A percentile compares a stretch with the other conserved stretches of the same genome.
phyloP scores from a whole-genome alignment of 2,113 vertebrate species.

The Paramisgurnus dabryanus region DNA sequence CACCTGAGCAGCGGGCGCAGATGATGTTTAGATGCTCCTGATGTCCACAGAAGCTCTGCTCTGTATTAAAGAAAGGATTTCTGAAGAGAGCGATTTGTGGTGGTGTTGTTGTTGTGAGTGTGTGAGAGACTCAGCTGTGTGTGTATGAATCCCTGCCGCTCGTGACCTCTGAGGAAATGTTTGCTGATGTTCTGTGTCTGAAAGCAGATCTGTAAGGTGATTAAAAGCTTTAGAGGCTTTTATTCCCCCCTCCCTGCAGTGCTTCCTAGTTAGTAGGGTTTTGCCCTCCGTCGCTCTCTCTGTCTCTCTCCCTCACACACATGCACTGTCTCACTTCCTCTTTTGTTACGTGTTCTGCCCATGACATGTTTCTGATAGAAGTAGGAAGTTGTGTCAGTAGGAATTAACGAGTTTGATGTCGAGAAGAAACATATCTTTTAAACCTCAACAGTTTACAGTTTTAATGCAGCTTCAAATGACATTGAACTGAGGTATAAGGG shows the following conservation, averaged over 20 bases:
- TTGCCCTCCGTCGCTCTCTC: slow-evolving; percentile 36
- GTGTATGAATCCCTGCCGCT: slow-evolving; percentile 17
- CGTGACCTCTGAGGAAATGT: slow-evolving; percentile 52
- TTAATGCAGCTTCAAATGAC: too few relatives aligned
- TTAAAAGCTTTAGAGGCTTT: slow-evolving; percentile 50
- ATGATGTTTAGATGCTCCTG: slow-evolving; percentile 3
- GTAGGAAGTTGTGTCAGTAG: too few relatives aligned
- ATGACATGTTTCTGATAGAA: neutral
- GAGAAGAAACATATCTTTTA: too few relatives aligned
- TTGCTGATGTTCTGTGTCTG: slow-evolving; percentile 51
- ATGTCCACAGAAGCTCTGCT: neutral
- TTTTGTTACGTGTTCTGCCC: neutral
- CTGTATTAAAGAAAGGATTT: slow-evolving; percentile 2
- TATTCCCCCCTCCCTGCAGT: slow-evolving; percentile 28
- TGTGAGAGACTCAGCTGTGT: slow-evolving; percentile 17
- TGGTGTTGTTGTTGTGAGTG: neutral
- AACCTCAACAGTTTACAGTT: too few relatives aligned
- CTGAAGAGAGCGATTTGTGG: slow-evolving; percentile 12
- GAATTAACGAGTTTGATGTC: too few relatives aligned
- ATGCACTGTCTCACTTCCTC: neutral
- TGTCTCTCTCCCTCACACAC: neutral
- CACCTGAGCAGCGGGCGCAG: slow-evolving; percentile 24
- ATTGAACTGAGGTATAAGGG: too few relatives aligned
- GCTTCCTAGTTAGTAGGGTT: slow-evolving; percentile 40
- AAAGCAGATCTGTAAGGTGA: slow-evolving; percentile 50